These are phyloP conservation scores for Diplodus sargus DNA, from an alignment of 2,797 vertebrate genomes.

Conservation along the genomic window DNA sequence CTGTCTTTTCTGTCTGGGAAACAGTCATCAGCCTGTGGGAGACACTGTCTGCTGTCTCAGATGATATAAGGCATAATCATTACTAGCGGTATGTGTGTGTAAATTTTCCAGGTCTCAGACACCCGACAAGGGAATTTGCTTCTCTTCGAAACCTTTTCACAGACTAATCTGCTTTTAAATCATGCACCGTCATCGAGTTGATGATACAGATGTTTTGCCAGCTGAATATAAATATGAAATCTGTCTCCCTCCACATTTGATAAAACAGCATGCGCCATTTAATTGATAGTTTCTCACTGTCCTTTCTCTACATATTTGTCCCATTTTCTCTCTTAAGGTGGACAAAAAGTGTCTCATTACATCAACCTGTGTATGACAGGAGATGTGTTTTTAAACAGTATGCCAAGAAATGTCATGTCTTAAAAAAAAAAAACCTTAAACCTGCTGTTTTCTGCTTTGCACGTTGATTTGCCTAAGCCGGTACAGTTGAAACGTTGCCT, in stretches of 20 bases:
- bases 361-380: background rate
- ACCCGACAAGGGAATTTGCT: background rate
- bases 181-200: background rate
- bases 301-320: background rate
- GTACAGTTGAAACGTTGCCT: constrained; percentile 6
- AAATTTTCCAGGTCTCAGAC: constrained; percentile 14
- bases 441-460: constrained; percentile 19
- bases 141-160: background rate
- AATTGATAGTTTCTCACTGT: background rate
- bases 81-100: background rate
- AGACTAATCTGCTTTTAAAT: background rate
- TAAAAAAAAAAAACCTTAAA: background rate
- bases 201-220: background rate
- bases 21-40: constrained; percentile 33
- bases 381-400: background rate
- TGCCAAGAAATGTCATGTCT: constrained; percentile 11
- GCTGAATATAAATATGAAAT: constrained; percentile 3
- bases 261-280: constrained; percentile 7
- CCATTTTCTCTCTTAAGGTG: background rate
- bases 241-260: background rate
- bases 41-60: constrained; percentile 31
- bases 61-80: constrained; percentile 29
- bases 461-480: constrained; percentile 1
- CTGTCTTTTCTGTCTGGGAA: constrained; percentile 43
- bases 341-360: background rate